Evolutionary conservation across 2,113 vertebrate species (phyloP).

Genomic region (Cercocebus atys): DNA sequence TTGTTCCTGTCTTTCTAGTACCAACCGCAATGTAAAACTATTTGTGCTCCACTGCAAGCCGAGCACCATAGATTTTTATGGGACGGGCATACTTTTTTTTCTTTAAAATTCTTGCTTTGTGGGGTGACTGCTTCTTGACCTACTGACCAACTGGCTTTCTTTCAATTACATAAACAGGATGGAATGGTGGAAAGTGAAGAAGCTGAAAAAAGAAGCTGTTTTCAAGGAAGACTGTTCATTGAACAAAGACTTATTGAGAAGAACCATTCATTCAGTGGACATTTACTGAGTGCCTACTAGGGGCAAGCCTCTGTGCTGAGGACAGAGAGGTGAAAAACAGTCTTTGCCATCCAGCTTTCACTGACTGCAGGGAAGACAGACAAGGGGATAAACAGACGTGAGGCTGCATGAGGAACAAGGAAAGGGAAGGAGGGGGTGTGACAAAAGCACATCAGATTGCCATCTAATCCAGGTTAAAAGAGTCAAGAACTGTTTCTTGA

Average conservation of each 20-base stretch:
- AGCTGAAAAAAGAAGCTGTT: slow-evolving; percentile 17
- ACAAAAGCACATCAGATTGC: neutral
- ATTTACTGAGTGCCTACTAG: neutral
- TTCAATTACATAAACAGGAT: slow-evolving; percentile 59
- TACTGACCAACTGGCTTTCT: slow-evolving; percentile 69
- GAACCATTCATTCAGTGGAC: neutral
- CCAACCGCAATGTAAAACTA: neutral
- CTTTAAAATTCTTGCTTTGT: slow-evolving; percentile 34
- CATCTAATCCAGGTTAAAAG: neutral
- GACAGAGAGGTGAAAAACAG: neutral
- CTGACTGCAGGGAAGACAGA: neutral
- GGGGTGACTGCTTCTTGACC: slow-evolving; percentile 52
- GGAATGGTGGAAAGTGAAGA: slow-evolving; percentile 45
- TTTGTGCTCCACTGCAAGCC: neutral
- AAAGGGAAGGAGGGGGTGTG: neutral
- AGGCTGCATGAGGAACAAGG: neutral
- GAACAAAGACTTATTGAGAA: slow-evolving; percentile 26
- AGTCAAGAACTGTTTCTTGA: neutral
- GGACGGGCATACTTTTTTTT: neutral
- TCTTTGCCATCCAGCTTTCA: neutral
- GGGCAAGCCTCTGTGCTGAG: neutral
- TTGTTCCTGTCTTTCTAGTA: slow-evolving; percentile 24
- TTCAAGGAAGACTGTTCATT: slow-evolving; percentile 34
- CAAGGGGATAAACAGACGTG: neutral
- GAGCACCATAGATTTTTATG: neutral